phyloP scores from a whole-genome alignment of 2,888 invertebrate species.

The Polyploca ridens region DNA sequence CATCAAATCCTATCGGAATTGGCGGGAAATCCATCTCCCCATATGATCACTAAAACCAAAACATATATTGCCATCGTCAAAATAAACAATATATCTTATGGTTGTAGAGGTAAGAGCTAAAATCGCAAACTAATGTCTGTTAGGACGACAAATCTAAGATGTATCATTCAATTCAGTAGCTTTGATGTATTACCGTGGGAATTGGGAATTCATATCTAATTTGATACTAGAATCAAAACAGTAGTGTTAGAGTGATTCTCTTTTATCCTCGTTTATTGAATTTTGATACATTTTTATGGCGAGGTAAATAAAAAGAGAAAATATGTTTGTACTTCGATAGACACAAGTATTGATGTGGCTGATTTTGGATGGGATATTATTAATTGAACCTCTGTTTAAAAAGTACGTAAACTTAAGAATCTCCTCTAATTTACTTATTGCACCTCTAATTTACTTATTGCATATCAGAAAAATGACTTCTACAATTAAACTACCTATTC shows the following conservation, averaged over 20 bases:
- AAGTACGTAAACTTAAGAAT: no score
- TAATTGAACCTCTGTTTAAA: no score
- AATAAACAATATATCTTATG: neutral
- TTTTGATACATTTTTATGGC: conserved; percentile 14
- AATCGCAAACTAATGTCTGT: neutral
- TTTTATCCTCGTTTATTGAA: conserved; percentile 19
- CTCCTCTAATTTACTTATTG: no score
- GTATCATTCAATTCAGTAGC: conserved; percentile 32
- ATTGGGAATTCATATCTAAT: conserved; percentile 56
- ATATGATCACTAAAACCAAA: conserved; percentile 11
- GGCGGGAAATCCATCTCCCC: conserved; percentile 20
- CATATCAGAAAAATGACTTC: no score
- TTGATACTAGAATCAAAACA: conserved; percentile 61
- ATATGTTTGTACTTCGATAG: neutral
- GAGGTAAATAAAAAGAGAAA: neutral
- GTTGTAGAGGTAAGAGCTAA: neutral
- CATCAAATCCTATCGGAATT: conserved; percentile 27
- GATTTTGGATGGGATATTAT: no score
- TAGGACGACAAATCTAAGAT: neutral
- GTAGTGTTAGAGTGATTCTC: conserved; percentile 23
- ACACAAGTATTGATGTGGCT: neutral
- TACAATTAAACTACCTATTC: no score
- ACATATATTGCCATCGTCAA: neutral
- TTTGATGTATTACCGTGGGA: conserved; percentile 62
- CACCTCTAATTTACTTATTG: no score